A percentile compares a stretch with the other conserved stretches of the same genome.
Conservation (phyloP, 2,797 vertebrate genomes). For the Helarctos malayanus region DNA sequence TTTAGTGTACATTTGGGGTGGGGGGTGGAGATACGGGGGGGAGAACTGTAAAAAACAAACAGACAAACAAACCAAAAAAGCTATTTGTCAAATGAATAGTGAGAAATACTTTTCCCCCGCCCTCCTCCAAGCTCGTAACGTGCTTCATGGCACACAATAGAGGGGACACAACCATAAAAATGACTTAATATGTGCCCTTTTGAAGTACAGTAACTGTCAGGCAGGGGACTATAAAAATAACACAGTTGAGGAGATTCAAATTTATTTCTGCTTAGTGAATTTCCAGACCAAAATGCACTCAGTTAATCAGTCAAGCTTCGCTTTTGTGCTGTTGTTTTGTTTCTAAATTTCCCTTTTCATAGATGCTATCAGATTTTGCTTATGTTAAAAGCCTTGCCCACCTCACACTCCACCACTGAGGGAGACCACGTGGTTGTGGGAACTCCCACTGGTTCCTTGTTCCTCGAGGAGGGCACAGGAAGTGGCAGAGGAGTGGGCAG, state of each 20-base stretch:
- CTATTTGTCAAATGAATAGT: constrained; percentile 35
- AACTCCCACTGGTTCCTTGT: not conserved
- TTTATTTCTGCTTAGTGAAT: constrained; percentile 42
- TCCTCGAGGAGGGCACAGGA: not conserved
- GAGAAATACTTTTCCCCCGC: constrained; percentile 21
- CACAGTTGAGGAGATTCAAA: constrained; percentile 17
- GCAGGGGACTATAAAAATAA: constrained; percentile 63
- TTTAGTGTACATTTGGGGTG: not conserved
- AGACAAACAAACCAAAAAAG: not conserved
- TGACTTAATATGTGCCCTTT: constrained; percentile 58
- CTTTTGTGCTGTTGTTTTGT: not conserved
- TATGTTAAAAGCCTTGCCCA: not conserved
- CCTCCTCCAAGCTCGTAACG: not conserved
- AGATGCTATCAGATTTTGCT: not conserved
- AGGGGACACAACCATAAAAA: constrained; percentile 63
- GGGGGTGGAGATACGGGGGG: no score
- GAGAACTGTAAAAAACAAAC: not conserved
- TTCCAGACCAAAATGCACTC: constrained; percentile 1
- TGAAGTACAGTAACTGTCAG: constrained; percentile 41
- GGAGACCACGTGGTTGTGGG: not conserved
- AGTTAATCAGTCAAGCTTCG: not conserved
- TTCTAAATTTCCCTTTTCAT: not conserved
- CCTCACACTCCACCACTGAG: not conserved
- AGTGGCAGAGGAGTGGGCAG: not conserved
- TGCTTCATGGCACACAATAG: constrained; percentile 24